phyloP scores from a whole-genome alignment of 2,888 invertebrate genomes.

The Eilema caniola region DNA sequence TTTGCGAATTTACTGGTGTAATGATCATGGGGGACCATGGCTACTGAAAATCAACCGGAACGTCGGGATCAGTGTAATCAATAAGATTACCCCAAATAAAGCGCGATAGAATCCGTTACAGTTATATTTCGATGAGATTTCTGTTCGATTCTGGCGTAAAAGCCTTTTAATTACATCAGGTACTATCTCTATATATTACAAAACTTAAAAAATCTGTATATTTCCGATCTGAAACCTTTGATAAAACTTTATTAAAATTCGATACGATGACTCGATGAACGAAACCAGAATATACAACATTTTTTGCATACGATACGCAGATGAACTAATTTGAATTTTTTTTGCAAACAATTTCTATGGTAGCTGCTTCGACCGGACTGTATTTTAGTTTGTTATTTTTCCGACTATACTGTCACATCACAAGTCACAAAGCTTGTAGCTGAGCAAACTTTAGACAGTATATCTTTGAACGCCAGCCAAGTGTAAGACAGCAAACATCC shows the following conservation, averaged over 20 bases:
- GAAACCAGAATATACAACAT: not conserved
- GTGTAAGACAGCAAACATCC: conserved; percentile 72
- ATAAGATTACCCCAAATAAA: too few species aligned
- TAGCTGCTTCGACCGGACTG: not conserved
- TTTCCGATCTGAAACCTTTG: not conserved
- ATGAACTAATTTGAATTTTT: not conserved
- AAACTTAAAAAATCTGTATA: not conserved
- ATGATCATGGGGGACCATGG: too few species aligned
- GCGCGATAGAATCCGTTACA: too few species aligned
- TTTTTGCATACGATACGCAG: not conserved
- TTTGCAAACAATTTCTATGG: not conserved
- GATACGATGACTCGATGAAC: too few species aligned
- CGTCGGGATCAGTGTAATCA: too few species aligned
- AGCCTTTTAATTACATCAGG: not conserved
- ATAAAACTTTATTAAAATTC: not conserved
- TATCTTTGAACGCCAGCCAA: conserved; percentile 71
- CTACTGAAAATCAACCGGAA: too few species aligned
- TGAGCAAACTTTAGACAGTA: conserved; percentile 59
- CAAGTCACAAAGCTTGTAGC: conserved; percentile 36
- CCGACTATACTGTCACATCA: conserved; percentile 22
- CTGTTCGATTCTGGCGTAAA: not conserved
- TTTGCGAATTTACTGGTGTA: too few species aligned
- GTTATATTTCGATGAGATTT: not conserved
- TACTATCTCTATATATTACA: not conserved
- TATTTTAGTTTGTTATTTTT: conserved; percentile 16